Base-by-base conservation (phyloP, 2,888 invertebrate genomes). In the Ligdia adustata region DNA sequence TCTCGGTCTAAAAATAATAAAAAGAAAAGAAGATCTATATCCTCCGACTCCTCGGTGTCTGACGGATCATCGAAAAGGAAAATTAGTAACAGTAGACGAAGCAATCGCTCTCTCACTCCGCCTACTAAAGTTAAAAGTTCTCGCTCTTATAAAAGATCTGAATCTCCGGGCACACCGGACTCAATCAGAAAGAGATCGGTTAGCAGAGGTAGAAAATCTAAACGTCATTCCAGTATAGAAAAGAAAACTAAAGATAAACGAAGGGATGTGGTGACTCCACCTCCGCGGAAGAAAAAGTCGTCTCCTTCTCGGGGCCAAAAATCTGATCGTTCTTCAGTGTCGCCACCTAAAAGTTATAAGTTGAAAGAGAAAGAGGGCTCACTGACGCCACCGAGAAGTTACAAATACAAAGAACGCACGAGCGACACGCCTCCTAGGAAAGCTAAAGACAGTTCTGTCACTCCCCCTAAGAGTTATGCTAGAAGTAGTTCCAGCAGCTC, bases 391-490 rank as follows among this genome's bases (percentile, higher is more conserved):
- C 68, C 74, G 1, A 77, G 63, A 54, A 71, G 62, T 28, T 73
- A 69, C 45, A 79, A 79, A 55, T 63, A 65, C 26, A 72, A 74
- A 47, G 71, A 74, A 13, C 66, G 64, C 13, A 69, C 66, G 44
- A 64, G 70, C 28, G 64, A 68, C 1, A 66, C 72, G 1, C 64
- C 73, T 9, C 62, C 69, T n/a, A 72, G 69, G 44, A 83, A 75
- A 49, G 58, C 44, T 4, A 72, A 75, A 58, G 80, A 87, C 5
- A 77, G 72, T 57, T 84, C 85, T 0, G 55, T 88, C 31, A 88
- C 89, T 4, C 88, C 89, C 6, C 88, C 89, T 0, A 83, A 82
- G 51, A 77, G 82, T 55, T 89, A 90, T 45, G 81, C 81, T 1
- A 67, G 82, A 48, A 75, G 66, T 49, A 62, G 60, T n/a, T 79